phyloP scores from a whole-genome alignment of 1,140 invertebrate species.

The Ceratoteleas bidentatus region DNA sequence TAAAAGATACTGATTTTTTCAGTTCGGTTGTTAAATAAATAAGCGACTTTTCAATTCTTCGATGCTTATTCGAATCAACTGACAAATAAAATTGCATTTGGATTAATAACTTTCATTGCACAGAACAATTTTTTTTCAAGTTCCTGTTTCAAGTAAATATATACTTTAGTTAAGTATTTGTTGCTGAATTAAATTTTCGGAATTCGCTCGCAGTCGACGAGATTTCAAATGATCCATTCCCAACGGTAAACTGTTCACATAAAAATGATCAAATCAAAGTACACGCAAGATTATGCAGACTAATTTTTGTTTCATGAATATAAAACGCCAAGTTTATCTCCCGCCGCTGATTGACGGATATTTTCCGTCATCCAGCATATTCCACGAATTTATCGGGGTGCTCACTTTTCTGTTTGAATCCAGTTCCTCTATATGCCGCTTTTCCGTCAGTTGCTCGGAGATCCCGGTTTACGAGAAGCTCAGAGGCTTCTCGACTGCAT shows the following conservation, averaged over 20 bases:
- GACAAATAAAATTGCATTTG: no score
- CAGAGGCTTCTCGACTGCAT: conserved; percentile 43
- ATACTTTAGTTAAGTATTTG: no score
- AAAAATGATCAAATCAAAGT: conserved; percentile 17
- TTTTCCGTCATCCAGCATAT: conserved; percentile 28
- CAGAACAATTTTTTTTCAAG: no score
- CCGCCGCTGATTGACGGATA: conserved; percentile 26
- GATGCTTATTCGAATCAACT: no score
- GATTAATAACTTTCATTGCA: no score
- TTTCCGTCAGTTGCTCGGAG: conserved; percentile 36
- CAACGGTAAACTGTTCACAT: neutral
- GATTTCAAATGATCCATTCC: no score
- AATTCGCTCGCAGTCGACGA: no score
- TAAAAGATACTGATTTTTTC: neutral
- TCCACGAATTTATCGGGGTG: conserved; percentile 33
- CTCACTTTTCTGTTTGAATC: conserved; percentile 39
- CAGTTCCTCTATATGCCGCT: conserved; percentile 33
- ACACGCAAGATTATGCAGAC: conserved; percentile 19
- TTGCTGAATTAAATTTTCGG: no score
- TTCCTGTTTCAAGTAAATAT: no score
- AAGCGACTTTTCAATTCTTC: neutral
- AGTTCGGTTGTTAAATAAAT: neutral
- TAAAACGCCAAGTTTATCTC: conserved; percentile 28
- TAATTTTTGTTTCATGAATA: conserved; percentile 33
- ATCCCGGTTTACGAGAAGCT: conserved; percentile 45